Conservation (phyloP, 2,888 invertebrate genomes). For the Parasteatoda lunata region DNA sequence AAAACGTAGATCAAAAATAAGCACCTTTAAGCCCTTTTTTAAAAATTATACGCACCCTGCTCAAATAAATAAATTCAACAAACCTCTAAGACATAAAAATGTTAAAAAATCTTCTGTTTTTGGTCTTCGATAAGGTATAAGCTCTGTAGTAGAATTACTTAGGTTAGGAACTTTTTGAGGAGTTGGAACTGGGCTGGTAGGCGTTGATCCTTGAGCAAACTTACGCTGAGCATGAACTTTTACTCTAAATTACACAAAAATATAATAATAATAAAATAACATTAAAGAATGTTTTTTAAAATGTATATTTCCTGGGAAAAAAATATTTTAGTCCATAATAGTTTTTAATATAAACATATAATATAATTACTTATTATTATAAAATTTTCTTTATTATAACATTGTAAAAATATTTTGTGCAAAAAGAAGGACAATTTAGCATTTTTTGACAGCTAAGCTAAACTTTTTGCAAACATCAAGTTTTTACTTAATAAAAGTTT, state of each 20-base stretch:
- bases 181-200: slow-evolving; percentile 77
- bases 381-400: too few species aligned
- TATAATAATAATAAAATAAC: neutral
- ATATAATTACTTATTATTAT: too few species aligned
- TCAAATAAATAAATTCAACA: slow-evolving; percentile 10
- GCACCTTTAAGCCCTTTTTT: neutral
- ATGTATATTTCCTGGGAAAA: too few species aligned
- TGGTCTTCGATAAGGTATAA: slow-evolving; percentile 78
- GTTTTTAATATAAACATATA: too few species aligned
- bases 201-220: slow-evolving; percentile 87
- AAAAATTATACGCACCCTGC: neutral
- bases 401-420: too few species aligned
- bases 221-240: slow-evolving; percentile 90
- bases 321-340: too few species aligned
- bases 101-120: slow-evolving; percentile 90
- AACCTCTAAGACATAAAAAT: slow-evolving; percentile 87
- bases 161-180: slow-evolving; percentile 77
- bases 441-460: too few species aligned
- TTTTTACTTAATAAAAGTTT: too few species aligned
- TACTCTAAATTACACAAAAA: slow-evolving; percentile 76
- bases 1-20: neutral
- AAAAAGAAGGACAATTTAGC: too few species aligned
- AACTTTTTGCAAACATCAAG: too few species aligned
- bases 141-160: slow-evolving; percentile 66
- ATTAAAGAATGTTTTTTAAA: neutral